Conservation (phyloP, 1,140 invertebrate genomes). For the Chironomus striatipennis region DNA sequence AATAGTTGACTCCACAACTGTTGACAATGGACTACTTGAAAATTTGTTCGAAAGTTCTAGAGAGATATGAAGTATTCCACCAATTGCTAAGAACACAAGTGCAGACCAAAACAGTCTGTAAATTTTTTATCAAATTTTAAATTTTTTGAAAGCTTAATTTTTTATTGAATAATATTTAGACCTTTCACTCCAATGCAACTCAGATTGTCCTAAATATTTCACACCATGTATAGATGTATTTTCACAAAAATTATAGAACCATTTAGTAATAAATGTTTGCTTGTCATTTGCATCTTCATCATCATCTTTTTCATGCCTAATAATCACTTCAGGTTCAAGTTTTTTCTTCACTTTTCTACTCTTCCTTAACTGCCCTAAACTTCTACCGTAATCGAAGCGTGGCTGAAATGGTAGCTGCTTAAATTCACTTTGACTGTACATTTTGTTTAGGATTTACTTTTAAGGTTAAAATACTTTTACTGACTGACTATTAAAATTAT, state of each 20-base stretch:
- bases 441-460: background rate
- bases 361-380: background rate
- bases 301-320: background rate
- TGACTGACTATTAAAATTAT: background rate
- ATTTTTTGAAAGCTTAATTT: too few relatives aligned
- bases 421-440: background rate
- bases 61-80: conserved; percentile 35
- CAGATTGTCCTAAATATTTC: background rate
- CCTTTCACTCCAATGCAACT: background rate
- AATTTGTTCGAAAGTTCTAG: conserved; percentile 34
- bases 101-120: conserved; percentile 33
- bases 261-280: background rate
- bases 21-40: conserved; percentile 33
- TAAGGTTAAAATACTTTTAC: background rate
- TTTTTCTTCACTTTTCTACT: background rate
- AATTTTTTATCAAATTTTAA: background rate
- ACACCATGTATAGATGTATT: background rate
- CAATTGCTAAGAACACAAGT: conserved; percentile 32
- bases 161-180: too few relatives aligned
- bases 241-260: background rate
- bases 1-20: conserved; percentile 36
- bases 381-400: background rate
- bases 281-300: background rate
- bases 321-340: background rate
- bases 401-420: background rate